phyloP scores from a whole-genome alignment of 1,140 invertebrate genomes.

The Ctenoplectra terminalis region DNA sequence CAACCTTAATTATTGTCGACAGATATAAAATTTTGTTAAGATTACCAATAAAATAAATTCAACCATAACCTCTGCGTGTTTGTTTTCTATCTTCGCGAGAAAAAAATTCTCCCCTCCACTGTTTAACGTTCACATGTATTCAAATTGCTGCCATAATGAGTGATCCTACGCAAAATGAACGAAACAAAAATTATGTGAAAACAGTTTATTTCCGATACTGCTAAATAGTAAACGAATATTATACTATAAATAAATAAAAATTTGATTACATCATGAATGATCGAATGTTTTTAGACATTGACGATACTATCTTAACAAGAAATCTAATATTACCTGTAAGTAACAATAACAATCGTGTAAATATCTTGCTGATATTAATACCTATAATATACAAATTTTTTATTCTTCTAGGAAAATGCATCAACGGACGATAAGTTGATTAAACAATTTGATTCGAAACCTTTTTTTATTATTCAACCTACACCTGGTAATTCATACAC shows the following conservation, averaged over 20 bases:
- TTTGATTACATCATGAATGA: neutral
- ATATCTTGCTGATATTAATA: neutral
- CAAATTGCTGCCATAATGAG: too few species aligned
- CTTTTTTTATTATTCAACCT: constrained; percentile 69
- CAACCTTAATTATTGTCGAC: neutral
- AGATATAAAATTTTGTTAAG: neutral
- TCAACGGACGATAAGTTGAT: constrained; percentile 53
- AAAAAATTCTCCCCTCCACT: neutral
- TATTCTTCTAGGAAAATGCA: constrained; percentile 44
- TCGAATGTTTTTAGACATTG: constrained; percentile 68
- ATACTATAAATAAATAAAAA: neutral
- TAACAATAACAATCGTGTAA: constrained; percentile 31
- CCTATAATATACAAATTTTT: constrained; percentile 1
- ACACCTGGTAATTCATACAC: constrained; percentile 64
- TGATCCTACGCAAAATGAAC: too few species aligned
- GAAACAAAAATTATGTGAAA: neutral
- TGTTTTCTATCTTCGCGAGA: neutral
- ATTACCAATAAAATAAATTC: neutral
- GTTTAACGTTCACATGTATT: neutral
- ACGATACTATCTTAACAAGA: constrained; percentile 65
- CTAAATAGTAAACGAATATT: neutral
- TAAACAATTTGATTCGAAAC: constrained; percentile 57
- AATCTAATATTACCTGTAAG: constrained; percentile 72
- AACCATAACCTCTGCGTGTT: neutral
- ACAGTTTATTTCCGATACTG: neutral